Base-by-base conservation (phyloP, 2,888 invertebrate species). In the Calameuta filiformis region DNA sequence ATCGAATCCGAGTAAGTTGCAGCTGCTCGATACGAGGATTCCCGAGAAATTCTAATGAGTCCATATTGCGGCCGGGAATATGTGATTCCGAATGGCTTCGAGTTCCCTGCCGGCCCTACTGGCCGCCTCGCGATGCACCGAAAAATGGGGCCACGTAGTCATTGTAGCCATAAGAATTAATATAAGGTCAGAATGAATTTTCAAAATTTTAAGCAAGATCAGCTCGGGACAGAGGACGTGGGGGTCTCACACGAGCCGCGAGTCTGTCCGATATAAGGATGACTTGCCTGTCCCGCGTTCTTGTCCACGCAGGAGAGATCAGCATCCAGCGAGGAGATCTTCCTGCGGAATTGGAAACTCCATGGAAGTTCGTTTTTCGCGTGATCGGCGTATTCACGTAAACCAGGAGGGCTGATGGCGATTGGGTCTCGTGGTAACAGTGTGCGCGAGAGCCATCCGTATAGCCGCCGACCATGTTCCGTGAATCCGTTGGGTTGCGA, bases 381-480 rank as follows among this genome's bases (percentile, higher is more conserved):
- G 71, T 71, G 15, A 71, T 71, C 71, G 33, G 71, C 71, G 71
- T 31, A 56, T 34, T 31, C 71, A 12, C 33, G 71, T 71, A 71
- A 31, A 31, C 71, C 12, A 31, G 12, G 71, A 71, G 71, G 31
- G 31, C 34, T 33, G 34, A 71, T 71, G 33, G 71, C 71, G 71
- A 71, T 71, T 71, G 71, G 23, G 56, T 56, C 56, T 56, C 56
- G 56, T 23, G 6, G 56, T 56, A 56, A 6, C 56, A 23, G 71
- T 71, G 71, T 23, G 71, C 33, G 31, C 71, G 71, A 71, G 31
- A 73, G 35, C 35, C 68, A 73, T 75, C 37, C 73, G 75, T 79
- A 85, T 82, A 35, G 85, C 80, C 80, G 83, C 86, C 86, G 85
- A 86, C 85, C 86, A 83, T 85, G 85, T 85, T 86, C 83, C 85